Percentiles rank a stretch among this genome's conserved stretches.
These are phyloP conservation scores for Metallyticus violacea DNA, from an alignment of 2,888 invertebrate species.

Conservation along the genomic window DNA sequence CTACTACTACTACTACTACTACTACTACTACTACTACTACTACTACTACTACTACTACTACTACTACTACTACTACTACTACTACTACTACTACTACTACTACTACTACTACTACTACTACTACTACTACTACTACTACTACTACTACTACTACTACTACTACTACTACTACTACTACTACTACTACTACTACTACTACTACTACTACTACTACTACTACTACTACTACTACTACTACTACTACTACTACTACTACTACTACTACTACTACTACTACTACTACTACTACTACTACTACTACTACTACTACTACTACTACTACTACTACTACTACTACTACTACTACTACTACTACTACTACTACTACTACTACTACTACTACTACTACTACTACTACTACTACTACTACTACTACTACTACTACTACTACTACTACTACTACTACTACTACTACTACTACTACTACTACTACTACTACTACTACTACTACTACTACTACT, in stretches of 20 bases:
- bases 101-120: conserved; percentile 17
- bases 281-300: conserved; percentile 17
- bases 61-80: conserved; percentile 17
- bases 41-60: conserved; percentile 15
- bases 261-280: conserved; percentile 17
- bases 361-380: conserved; percentile 17
- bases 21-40: conserved; percentile 17
- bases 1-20: conserved; percentile 17
- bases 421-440: conserved; percentile 17
- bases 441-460: conserved; percentile 17
- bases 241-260: conserved; percentile 17
- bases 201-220: conserved; percentile 15
- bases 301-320: conserved; percentile 15
- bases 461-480: conserved; percentile 15
- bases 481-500: conserved; percentile 17
- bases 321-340: conserved; percentile 17
- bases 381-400: conserved; percentile 15
- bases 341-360: conserved; percentile 17
- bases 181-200: conserved; percentile 17
- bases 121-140: conserved; percentile 15
- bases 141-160: conserved; percentile 17
- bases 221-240: conserved; percentile 17
- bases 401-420: conserved; percentile 17
- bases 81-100: conserved; percentile 17
- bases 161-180: conserved; percentile 17